Evolutionary conservation across 2,113 vertebrate genomes (phyloP), one percentile per base, ranked within the genome.

Genomic region (Montifringilla adamsi): DNA sequence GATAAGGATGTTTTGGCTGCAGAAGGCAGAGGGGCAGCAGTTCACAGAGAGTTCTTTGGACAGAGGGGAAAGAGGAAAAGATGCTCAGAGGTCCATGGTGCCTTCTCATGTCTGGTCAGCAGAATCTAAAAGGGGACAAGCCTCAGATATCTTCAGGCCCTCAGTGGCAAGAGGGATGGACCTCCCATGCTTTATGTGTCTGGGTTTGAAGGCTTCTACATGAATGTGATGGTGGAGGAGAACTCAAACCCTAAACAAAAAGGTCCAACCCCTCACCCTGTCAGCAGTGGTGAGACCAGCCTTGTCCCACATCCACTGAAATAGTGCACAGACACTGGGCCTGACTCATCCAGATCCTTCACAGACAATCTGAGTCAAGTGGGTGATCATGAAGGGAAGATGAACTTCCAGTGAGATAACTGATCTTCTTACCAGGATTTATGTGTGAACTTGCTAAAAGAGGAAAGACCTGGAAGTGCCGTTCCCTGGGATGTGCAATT

Each of bases 111-210:
- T 62, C 53, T 39, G 59, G 16, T 43, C 53, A 63, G 20, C 52
- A 67, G 68, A 86, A 68, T 58, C 19, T 19, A 37, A 16, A 15
- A 15, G 24, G 10, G 26, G 18, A 37, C 37, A 41, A 46, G 27
- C 19, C 35, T 60, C 58, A 56, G 35, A 46, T 66, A 24, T 24
- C 35, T 50, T 76, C 27, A 70, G 27, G 30, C 37, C 47, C 4
- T 79, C 0, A 0, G 2, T 27, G 23, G 30, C 35, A 55, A 14
- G 46, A 73, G 43, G 14, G 72, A 21, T 22, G 37, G 26, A 30
- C 9, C 12, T 46, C 39, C 60, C 4, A 3, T 49, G 35, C 35
- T 84, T 31, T 77, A 47, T 3, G 15, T 58, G 28, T 56, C 23
- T 68, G 53, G 28, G 27, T 23, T 60, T 60, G 46, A 22, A 53